phyloP scores from a whole-genome alignment of 2,888 invertebrate genomes.

The Cremastinae sp. region DNA sequence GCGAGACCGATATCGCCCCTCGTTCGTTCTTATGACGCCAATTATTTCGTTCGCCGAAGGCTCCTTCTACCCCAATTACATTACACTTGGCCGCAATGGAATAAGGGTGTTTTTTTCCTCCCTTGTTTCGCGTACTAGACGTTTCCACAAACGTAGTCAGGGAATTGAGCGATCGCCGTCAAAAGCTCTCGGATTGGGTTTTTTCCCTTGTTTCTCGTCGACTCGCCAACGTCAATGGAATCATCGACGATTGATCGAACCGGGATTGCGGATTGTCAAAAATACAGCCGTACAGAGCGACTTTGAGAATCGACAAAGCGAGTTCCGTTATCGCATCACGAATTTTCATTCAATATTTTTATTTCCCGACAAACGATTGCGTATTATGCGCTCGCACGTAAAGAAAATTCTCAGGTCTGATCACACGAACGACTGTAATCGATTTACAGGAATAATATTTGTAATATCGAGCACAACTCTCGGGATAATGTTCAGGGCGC shows the following conservation, averaged over 20 bases:
- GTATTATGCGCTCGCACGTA: neutral
- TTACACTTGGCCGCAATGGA: conserved; percentile 61
- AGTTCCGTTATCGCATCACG: neutral
- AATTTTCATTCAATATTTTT: neutral
- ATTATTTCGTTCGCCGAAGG: conserved; percentile 76
- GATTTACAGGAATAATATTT: conserved; percentile 36
- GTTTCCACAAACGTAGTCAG: neutral
- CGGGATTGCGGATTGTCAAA: neutral
- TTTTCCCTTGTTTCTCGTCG: neutral
- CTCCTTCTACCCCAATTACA: conserved; percentile 68
- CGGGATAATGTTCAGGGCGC: neutral
- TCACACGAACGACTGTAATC: conserved; percentile 38
- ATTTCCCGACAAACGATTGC: neutral
- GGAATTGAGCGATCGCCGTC: neutral
- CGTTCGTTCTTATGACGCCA: conserved; percentile 77
- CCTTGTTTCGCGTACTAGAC: neutral
- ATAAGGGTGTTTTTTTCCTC: conserved; percentile 42
- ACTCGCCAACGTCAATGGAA: neutral
- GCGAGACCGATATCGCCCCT: conserved; percentile 66
- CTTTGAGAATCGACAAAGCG: neutral
- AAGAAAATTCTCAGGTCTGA: conserved; percentile 11
- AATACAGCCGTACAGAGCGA: neutral
- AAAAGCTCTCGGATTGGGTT: neutral
- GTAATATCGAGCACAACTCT: conserved; percentile 2
- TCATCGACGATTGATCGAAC: conserved; percentile 15